Percentiles rank a stretch among this genome's conserved stretches.
Conservation (phyloP, 2,113 vertebrate species). For the Paradoxurus hermaphroditus region DNA sequence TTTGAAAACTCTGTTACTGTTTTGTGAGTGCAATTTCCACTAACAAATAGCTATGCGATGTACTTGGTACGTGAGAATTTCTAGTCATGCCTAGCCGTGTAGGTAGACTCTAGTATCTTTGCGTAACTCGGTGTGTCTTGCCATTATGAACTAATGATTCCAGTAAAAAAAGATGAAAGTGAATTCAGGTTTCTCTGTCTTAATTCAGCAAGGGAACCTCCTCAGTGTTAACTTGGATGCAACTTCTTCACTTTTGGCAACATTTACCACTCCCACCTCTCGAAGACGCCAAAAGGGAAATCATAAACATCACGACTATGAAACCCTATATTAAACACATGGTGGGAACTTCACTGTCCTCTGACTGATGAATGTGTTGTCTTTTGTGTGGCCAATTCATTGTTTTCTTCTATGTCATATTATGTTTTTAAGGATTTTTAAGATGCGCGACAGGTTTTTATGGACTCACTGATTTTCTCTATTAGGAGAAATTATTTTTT, state of each 20-base stretch:
- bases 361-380: background rate
- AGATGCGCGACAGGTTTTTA: background rate
- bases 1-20: constrained; percentile 17
- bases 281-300: background rate
- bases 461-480: background rate
- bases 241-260: background rate
- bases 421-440: constrained; percentile 11
- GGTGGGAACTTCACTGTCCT: background rate
- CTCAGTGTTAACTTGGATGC: background rate
- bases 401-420: background rate
- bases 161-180: background rate
- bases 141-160: background rate
- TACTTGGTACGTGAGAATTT: background rate
- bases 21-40: background rate
- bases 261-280: background rate
- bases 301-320: background rate
- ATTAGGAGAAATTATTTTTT: background rate
- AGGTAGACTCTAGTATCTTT: background rate
- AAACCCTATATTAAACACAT: background rate
- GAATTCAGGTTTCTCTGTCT: background rate
- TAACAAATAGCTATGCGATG: background rate
- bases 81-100: background rate
- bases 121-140: background rate
- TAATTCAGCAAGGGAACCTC: background rate
- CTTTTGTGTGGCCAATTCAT: background rate